These are phyloP conservation scores for Melipona quadrifasciata DNA, from an alignment of 1,140 invertebrate species.

Conservation along the genomic window DNA sequence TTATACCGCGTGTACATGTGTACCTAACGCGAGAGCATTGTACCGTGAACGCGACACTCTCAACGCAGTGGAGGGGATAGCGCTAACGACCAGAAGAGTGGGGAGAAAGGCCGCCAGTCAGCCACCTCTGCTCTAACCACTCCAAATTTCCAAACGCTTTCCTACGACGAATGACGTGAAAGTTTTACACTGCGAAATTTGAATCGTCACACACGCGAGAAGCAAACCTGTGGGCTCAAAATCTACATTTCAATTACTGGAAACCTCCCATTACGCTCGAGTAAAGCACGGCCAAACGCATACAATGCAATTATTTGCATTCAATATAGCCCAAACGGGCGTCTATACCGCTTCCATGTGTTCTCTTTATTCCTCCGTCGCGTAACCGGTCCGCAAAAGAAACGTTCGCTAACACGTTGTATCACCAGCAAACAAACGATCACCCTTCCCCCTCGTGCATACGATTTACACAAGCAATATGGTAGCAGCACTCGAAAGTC, in stretches of 20 bases:
- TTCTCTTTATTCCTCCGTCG: background rate
- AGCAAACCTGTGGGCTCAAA: background rate
- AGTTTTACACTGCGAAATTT: background rate
- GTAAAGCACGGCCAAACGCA: background rate
- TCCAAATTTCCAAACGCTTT: no score
- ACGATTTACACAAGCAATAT: background rate
- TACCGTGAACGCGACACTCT: no score
- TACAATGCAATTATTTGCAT: slow-evolving; percentile 16
- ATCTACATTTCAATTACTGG: slow-evolving; percentile 10
- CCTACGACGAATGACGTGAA: no score
- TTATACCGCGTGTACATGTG: background rate
- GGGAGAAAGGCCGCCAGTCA: no score
- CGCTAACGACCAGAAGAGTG: no score
- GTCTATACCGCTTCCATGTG: background rate
- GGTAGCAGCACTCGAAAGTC: background rate
- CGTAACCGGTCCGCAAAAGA: background rate
- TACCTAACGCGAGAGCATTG: no score
- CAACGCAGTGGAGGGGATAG: no score
- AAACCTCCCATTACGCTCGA: background rate
- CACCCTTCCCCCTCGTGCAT: background rate
- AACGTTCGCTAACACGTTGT: background rate
- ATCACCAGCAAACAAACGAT: background rate
- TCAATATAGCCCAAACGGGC: background rate
- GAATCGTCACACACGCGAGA: background rate
- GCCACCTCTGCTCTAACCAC: no score